Conservation (phyloP, 2,797 vertebrate species). For the Argentina silus region DNA sequence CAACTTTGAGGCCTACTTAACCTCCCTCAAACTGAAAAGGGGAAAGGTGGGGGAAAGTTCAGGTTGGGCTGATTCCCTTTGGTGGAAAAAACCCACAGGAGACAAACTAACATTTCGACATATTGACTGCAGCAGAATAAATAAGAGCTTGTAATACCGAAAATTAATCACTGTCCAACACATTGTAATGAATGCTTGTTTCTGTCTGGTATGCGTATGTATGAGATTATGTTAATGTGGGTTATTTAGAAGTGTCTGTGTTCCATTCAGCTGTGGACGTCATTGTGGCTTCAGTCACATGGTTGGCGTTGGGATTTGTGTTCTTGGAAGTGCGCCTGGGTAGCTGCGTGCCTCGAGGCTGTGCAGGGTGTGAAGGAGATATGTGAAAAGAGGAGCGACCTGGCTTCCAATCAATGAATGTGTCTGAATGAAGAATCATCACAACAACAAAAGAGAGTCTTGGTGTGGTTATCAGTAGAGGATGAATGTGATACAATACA, state of each 20-base stretch:
- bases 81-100: too few species aligned
- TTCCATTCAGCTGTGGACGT: conserved; percentile 39
- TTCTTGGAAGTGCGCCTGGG: conserved; percentile 23
- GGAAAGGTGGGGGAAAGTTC: too few species aligned
- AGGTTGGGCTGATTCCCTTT: too few species aligned
- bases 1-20: conserved; percentile 4
- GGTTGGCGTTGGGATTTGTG: conserved; percentile 36
- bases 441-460: neutral
- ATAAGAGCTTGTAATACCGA: too few species aligned
- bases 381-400: conserved; percentile 3
- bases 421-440: neutral
- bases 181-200: too few species aligned
- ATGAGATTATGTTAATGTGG: too few species aligned
- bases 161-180: too few species aligned
- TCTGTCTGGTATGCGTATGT: too few species aligned
- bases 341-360: conserved; percentile 1
- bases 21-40: neutral
- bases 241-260: neutral
- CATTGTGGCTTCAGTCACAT: conserved; percentile 68
- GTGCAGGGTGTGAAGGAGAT: conserved; percentile 24
- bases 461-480: neutral
- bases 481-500: conserved; percentile 3
- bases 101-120: too few species aligned
- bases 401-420: conserved; percentile 18
- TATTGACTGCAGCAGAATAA: too few species aligned